Evolutionary conservation across 1,140 invertebrate species (phyloP), one percentile per base, ranked within the genome.

Genomic region (Mizuhopecten yessoensis): DNA sequence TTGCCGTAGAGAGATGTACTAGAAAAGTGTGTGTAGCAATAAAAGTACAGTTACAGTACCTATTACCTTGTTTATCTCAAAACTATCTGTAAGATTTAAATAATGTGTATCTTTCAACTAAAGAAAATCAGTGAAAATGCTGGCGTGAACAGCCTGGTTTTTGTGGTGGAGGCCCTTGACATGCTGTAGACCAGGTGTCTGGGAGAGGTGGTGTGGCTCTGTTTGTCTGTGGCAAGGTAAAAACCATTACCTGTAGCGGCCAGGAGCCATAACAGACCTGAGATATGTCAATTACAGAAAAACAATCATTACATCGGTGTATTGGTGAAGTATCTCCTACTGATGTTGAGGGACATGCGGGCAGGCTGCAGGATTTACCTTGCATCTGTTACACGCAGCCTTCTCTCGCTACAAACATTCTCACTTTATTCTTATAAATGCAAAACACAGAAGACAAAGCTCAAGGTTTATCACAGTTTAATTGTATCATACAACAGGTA

Each of bases 401-500:
- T 49, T 17, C 20, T 49, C 45, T 75, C 57, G 29, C n/a, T 13
- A 45, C n/a, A 75, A 75, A 75, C 57, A 75, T 75, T 75, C n/a
- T 75, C 57, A 75, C 57, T 75, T 75, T 75, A 75, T 9, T n/a
- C 57, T 45, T 20, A 10, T 45, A 45, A 45, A 75, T 75, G n/a
- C 15, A 29, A n/a, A 75, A 29, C n/a, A 75, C n/a, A 75, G 23
- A 75, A 75, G 57, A 75, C 23, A 75, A 29, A 5, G n/a, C 57
- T 29, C n/a, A 75, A 75, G 5, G 23, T 75, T 75, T 75, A 75
- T 7, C 29, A 75, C n/a, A n/a, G n/a, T 75, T 75, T 29, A 29
- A 75, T 75, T 75, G 57, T 75, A 75, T 75, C 57, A 29, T 75
- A 75, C 57, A 75, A 75, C 57, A 75, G 57, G 57, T 75, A 75